Base-by-base conservation (phyloP, 2,888 invertebrate genomes). In the Hydroisotoma schaefferi region DNA sequence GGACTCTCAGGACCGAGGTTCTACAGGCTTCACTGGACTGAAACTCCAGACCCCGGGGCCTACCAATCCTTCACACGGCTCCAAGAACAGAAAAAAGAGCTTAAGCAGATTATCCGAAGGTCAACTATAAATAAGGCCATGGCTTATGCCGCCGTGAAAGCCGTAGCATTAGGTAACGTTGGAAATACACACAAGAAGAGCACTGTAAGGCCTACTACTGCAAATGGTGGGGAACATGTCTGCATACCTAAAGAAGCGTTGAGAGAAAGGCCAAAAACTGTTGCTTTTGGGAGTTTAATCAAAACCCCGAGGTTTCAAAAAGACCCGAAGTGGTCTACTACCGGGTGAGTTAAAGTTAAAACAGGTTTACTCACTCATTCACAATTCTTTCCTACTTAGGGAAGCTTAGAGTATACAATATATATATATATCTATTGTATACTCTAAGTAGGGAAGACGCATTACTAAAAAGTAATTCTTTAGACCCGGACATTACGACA, bases 1-100 rank as follows among this genome's bases (percentile, higher is more conserved):
- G 63, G 63, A 38, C 20, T 63, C 8, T 49, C 22, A 1, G 52
- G 40, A 8, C 38, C 40, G 15, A 33, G 62, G 5, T 62, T 62
- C 55, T n/a, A 56, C 1, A 44, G 26, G 18, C 22, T 22, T 18
- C 1, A 8, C 8, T 1, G 25, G 5, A 25, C 25, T 2, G 49
- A 29, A 20, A 55, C 43, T 5, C 60, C 60, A n/a, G 51, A 28
- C n/a, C 60, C 60, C n/a, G 46, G 25, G 12, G 40, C 6, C 20
- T 60, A 60, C 26, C 60, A 57, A 40, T 2, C 43, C 23, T 51
- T 52, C 52, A 56, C 20, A 28, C 40, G 38, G 28, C 23, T 56
- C 4, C 60, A 55, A 38, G 56, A 56, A 38, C 55, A 55, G 22
- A 25, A 53, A 26, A 56, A 51, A 27, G 60, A 51, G 5, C 40